Percentiles rank a stretch among this genome's conserved stretches.
Evolutionary conservation across 2,888 invertebrate genomes (phyloP).

Genomic region (Rhogogaster chlorosoma): DNA sequence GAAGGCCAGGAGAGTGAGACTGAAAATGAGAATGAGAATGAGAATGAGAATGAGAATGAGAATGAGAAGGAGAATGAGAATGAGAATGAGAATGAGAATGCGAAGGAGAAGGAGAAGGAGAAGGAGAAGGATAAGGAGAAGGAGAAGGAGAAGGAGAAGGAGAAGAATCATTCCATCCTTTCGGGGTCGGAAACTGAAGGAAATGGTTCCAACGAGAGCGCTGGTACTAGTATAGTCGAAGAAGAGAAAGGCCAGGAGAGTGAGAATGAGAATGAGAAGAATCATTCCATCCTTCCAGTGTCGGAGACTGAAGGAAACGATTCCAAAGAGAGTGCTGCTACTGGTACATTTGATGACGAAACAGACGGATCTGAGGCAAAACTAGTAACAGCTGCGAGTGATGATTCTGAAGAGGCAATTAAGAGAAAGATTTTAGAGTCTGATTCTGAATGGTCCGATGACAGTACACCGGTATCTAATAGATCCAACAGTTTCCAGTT

Average conservation of each 20-base stretch:
- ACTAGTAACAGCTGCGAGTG: neutral
- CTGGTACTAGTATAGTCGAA: neutral
- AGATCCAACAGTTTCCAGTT: neutral
- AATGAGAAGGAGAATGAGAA: too few species aligned
- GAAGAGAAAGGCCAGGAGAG: neutral
- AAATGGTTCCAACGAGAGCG: neutral
- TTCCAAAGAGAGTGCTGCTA: neutral
- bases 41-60: too few species aligned
- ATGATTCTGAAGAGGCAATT: constrained; percentile 54
- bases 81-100: too few species aligned
- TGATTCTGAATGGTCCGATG: constrained; percentile 28
- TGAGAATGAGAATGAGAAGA: neutral
- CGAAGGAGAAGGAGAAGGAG: too few species aligned
- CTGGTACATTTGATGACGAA: neutral
- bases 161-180: neutral
- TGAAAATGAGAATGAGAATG: too few species aligned
- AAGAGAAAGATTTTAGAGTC: constrained; percentile 46
- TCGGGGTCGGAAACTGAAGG: neutral
- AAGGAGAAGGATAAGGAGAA: too few species aligned
- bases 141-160: too few species aligned
- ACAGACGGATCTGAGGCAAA: neutral
- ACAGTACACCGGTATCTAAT: neutral
- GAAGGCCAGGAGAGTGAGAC: neutral
- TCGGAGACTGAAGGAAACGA: neutral
- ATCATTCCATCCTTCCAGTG: too few species aligned